phyloP scores from a whole-genome alignment of 2,113 vertebrate species.

The Myiozetetes cayanensis region DNA sequence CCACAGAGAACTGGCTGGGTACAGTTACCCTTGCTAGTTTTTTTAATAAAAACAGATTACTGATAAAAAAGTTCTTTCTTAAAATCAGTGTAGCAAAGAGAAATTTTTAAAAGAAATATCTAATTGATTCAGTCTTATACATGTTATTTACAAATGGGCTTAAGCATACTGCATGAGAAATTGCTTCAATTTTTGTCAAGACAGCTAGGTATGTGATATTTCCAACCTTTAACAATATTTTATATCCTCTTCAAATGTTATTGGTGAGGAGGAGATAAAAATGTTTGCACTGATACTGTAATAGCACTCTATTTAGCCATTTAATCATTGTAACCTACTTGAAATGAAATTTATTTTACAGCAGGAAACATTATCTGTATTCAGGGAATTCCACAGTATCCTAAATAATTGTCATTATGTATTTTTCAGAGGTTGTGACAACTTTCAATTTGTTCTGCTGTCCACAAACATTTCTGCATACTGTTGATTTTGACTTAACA shows the following conservation, averaged over 20 bases:
- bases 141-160: not conserved
- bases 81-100: not conserved
- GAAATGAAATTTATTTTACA: not conserved
- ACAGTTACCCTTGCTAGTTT: not conserved
- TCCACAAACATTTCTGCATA: not conserved
- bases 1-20: not conserved
- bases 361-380: not conserved
- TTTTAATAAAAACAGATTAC: not conserved
- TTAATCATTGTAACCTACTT: not conserved
- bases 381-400: not conserved
- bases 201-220: not conserved
- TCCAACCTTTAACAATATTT: not conserved
- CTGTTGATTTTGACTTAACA: not conserved
- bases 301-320: not conserved
- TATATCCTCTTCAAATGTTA: not conserved
- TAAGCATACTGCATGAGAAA: not conserved
- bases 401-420: not conserved
- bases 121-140: not conserved
- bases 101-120: not conserved
- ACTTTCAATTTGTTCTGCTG: not conserved
- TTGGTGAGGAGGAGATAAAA: not conserved
- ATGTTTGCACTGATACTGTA: not conserved
- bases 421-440: not conserved
- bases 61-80: not conserved
- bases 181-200: not conserved